These are phyloP conservation scores for Pachycephala philippinensis DNA, from an alignment of 2,113 vertebrate species.

Conservation along the genomic window DNA sequence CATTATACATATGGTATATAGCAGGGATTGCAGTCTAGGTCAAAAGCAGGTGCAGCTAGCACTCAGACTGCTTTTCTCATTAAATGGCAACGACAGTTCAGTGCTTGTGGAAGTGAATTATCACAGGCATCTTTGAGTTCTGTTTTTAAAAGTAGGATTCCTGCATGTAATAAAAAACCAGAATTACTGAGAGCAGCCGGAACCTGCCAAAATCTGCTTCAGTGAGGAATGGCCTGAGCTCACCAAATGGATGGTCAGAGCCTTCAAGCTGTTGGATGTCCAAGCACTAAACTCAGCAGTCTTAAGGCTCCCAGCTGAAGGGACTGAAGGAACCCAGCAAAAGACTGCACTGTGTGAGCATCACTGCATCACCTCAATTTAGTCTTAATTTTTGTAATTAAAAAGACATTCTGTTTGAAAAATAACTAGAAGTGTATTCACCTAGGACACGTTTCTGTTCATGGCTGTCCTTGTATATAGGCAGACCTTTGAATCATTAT, in stretches of 20 bases:
- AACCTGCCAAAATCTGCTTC: background rate
- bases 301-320: background rate
- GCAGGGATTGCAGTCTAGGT: background rate
- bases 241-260: background rate
- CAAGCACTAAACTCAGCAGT: background rate
- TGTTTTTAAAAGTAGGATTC: background rate
- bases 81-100: background rate
- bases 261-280: background rate
- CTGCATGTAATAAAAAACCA: background rate
- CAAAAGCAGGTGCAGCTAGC: background rate
- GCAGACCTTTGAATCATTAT: background rate
- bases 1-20: rapidly evolving
- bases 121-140: background rate
- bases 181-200: background rate
- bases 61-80: background rate
- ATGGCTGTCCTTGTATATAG: background rate
- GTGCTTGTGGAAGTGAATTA: background rate
- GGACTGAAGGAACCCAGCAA: background rate
- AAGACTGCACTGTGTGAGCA: background rate
- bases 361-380: background rate
- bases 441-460: background rate
- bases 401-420: background rate
- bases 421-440: background rate
- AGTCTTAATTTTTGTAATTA: background rate
- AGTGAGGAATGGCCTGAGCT: background rate